Conservation (phyloP, 2,113 vertebrate species). For the Eublepharis macularius region DNA sequence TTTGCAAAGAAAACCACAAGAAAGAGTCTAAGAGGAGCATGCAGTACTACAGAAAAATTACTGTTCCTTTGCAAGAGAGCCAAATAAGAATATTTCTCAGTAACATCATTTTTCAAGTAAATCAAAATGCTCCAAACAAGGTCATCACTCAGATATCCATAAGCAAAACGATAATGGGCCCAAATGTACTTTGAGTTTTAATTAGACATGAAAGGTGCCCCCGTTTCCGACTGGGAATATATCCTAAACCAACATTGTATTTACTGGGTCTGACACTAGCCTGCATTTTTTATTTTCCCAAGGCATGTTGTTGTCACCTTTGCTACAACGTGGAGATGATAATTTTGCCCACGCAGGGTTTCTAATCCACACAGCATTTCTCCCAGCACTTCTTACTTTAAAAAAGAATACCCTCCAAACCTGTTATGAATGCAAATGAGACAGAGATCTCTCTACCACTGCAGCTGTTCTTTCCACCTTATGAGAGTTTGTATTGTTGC, state of each 20-base stretch:
- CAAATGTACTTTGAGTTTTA: slow-evolving; percentile 5
- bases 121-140: neutral
- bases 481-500: neutral
- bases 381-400: neutral
- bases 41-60: neutral
- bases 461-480: neutral
- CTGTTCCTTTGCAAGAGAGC: neutral
- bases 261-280: neutral
- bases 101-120: slow-evolving; percentile 6
- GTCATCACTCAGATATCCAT: neutral
- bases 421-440: neutral
- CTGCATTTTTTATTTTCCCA: slow-evolving; percentile 12
- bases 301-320: neutral
- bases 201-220: slow-evolving; percentile 21
- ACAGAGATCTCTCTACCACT: neutral
- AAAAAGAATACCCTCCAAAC: neutral
- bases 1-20: neutral
- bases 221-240: neutral
- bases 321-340: neutral
- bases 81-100: slow-evolving; percentile 26
- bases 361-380: neutral
- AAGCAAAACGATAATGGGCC: neutral
- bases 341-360: neutral
- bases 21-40: neutral
- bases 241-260: neutral